Conservation (phyloP, 1,140 invertebrate species). For the Drosophila watanabei region DNA sequence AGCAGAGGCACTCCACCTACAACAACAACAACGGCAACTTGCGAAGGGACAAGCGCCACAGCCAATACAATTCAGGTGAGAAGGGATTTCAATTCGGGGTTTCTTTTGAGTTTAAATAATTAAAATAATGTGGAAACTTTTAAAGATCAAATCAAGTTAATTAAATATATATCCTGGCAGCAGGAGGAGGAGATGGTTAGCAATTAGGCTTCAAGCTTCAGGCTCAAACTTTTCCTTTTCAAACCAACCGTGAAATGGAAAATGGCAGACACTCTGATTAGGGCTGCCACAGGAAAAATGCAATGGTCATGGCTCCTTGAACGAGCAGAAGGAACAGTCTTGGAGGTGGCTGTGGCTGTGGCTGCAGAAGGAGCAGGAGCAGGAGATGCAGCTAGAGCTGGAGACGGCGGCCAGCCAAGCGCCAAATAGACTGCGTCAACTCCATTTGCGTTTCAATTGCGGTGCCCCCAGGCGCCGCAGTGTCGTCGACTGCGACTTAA, state of each 20-base stretch:
- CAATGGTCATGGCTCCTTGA: slow-evolving; percentile 16
- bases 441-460: slow-evolving; percentile 49
- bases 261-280: slow-evolving; percentile 53
- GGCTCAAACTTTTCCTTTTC: slow-evolving; percentile 40
- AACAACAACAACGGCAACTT: slow-evolving; percentile 72
- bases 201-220: not conserved
- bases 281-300: slow-evolving; percentile 8
- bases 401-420: slow-evolving; percentile 57
- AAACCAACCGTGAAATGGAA: slow-evolving; percentile 76
- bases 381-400: not conserved
- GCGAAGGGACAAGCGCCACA: slow-evolving; percentile 68
- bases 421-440: slow-evolving; percentile 78
- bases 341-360: not conserved
- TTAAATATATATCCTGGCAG: too few species aligned
- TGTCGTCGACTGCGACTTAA: slow-evolving; percentile 55
- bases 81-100: not conserved
- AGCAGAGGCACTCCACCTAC: slow-evolving; percentile 69
- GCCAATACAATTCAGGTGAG: slow-evolving; percentile 80
- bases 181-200: not conserved
- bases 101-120: not conserved
- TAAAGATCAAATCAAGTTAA: not conserved
- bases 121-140: not conserved
- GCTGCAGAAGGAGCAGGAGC: not conserved
- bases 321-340: not conserved
- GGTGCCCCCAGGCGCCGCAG: slow-evolving; percentile 31